phyloP scores from a whole-genome alignment of 2,888 invertebrate genomes.

The Chironomus riparius region DNA sequence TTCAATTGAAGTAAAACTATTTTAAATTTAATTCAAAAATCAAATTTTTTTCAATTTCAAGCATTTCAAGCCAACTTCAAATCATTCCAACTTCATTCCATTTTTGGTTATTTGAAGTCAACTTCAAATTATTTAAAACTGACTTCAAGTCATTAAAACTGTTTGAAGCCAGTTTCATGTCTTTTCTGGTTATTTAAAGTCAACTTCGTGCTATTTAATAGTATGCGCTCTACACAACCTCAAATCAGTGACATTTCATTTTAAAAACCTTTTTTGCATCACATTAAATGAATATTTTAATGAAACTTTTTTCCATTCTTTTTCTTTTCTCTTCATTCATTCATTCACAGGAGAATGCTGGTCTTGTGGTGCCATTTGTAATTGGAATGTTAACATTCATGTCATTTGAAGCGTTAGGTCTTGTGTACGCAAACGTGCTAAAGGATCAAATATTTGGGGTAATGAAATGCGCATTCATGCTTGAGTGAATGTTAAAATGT shows the following conservation, averaged over 20 bases:
- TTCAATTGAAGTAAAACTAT: too few relatives aligned
- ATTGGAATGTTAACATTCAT: slow-evolving; percentile 72
- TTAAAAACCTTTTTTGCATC: background rate
- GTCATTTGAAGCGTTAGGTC: slow-evolving; percentile 69
- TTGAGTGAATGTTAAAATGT: background rate
- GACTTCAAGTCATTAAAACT: too few relatives aligned
- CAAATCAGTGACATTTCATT: too few relatives aligned
- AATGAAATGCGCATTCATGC: slow-evolving; percentile 32
- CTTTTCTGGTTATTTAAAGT: too few relatives aligned
- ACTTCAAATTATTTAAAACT: too few relatives aligned
- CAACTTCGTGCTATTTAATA: too few relatives aligned
- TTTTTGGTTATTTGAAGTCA: too few relatives aligned
- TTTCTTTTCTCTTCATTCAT: slow-evolving; percentile 33
- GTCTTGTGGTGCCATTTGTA: slow-evolving; percentile 68
- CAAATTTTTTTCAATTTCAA: too few relatives aligned
- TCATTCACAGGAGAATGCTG: slow-evolving; percentile 56
- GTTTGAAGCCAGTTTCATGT: too few relatives aligned
- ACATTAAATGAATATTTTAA: slow-evolving; percentile 14
- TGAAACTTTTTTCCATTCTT: background rate
- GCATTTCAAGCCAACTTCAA: too few relatives aligned
- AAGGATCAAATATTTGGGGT: slow-evolving; percentile 75
- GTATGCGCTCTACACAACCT: background rate
- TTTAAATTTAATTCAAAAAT: too few relatives aligned
- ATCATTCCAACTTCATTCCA: too few relatives aligned
- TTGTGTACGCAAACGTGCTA: slow-evolving; percentile 72